Conservation (phyloP, 2,888 invertebrate species). For the Nematopogon swammerdamellus region DNA sequence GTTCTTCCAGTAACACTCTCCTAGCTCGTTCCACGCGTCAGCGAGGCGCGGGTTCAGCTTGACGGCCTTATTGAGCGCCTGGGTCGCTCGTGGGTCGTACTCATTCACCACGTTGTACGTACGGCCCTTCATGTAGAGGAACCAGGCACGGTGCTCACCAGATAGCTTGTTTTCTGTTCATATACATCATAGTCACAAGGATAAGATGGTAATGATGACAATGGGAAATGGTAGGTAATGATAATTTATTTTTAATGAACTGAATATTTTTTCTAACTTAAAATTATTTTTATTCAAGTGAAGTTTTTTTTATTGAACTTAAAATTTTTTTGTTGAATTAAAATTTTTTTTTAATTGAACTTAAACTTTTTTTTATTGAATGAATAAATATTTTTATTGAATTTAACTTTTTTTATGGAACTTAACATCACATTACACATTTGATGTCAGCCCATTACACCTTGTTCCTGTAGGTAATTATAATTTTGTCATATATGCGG, state of each 20-base stretch:
- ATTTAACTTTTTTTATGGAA: too few species aligned
- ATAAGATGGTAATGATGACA: too few species aligned
- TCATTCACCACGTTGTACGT: constrained; percentile 68
- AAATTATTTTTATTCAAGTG: too few species aligned
- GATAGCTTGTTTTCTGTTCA: constrained; percentile 35
- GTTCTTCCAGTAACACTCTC: constrained; percentile 87
- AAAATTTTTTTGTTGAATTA: neutral
- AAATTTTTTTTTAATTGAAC: constrained; percentile 13
- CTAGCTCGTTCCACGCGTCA: constrained; percentile 86
- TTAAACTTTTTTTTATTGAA: constrained; percentile 5
- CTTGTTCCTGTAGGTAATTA: too few species aligned
- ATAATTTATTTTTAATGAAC: too few species aligned
- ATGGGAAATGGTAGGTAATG: too few species aligned
- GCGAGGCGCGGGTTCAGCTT: constrained; percentile 78
- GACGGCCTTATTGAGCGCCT: constrained; percentile 75
- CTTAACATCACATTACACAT: too few species aligned
- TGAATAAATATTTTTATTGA: neutral
- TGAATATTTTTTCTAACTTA: too few species aligned
- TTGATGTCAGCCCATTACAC: too few species aligned
- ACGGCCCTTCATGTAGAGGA: constrained; percentile 70
- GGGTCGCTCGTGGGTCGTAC: constrained; percentile 68
- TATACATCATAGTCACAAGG: too few species aligned
- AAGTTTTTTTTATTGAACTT: too few species aligned
- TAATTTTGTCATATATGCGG: too few species aligned
- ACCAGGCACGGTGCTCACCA: constrained; percentile 44